Evolutionary conservation across 1,140 invertebrate species (phyloP), one percentile per base, ranked within the genome.

Genomic region (Polypedilum vanderplanki): DNA sequence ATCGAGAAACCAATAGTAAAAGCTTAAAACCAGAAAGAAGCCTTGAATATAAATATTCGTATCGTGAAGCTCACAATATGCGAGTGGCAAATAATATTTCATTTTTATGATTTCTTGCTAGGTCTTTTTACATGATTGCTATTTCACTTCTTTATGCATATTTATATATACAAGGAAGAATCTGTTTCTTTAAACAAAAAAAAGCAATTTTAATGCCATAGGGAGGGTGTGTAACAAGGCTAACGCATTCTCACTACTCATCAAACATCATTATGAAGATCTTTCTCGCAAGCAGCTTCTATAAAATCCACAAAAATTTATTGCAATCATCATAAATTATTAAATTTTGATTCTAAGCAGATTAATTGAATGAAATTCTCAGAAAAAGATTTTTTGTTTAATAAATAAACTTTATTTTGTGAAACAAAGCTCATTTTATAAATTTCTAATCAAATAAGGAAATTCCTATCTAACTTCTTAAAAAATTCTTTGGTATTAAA

Each of bases 1-100:
- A 57, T 57, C 46, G n/a, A n/a, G n/a, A n/a, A 57, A 15, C 46
- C 46, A 57, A 12, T n/a, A 12, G n/a, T 57, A 12, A n/a, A 57
- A 57, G 46, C 46, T n/a, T 57, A 57, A n/a, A 57, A n/a, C 46
- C n/a, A 15, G n/a, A 57, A n/a, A 57, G 46, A 70, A 70, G 20
- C 65, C 65, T 70, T 70, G 17, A 20, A 20, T 20, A 1, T 67
- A 67, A 18, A 20, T 33, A 33, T 33, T 33, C 24, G 10, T 22
- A 9, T 18, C 65, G 65, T 70, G 20, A 10, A 5, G 65, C 65
- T 18, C 9, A 9, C 65, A 20, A 70, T 70, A 8, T 70, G 17
- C 65, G 65, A 18, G 65, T 70, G 46, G 46, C 46, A 57, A 57
- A 70, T 22, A 70, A 70, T 70, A 70, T 70, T 70, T 70, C 65